A percentile compares a stretch with the other conserved stretches of the same genome.
Conservation (phyloP, 2,888 invertebrate genomes). For the Eudasyphora cyanicolor region DNA sequence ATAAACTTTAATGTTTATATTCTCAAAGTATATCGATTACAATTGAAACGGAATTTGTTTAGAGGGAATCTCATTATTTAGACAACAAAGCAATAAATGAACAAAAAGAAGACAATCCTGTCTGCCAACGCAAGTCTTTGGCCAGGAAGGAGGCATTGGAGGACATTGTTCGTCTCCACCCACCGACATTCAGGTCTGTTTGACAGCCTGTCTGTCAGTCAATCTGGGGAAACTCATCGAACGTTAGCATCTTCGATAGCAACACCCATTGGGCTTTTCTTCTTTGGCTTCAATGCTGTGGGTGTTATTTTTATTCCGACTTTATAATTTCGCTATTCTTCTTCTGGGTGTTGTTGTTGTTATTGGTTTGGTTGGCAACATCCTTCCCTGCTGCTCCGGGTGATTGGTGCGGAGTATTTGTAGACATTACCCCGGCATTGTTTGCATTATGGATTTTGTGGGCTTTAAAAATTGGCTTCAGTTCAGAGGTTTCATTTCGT, state of each 20-base stretch:
- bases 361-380: not conserved
- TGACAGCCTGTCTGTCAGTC: slow-evolving; percentile 24
- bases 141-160: not conserved
- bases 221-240: not conserved
- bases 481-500: slow-evolving; percentile 43
- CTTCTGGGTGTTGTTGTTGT: too few species aligned
- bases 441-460: slow-evolving; percentile 78
- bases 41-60: slow-evolving; percentile 52
- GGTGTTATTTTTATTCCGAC: slow-evolving; percentile 12
- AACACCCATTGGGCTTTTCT: too few species aligned
- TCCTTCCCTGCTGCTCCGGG: not conserved
- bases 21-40: slow-evolving; percentile 54
- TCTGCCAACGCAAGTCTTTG: not conserved
- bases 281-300: not conserved
- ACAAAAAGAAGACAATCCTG: not conserved
- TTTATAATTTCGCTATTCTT: not conserved
- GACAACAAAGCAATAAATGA: not conserved
- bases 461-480: slow-evolving; percentile 78
- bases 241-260: not conserved
- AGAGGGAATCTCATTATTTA: not conserved
- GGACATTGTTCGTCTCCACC: not conserved
- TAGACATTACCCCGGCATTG: slow-evolving; percentile 67
- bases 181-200: not conserved
- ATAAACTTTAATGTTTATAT: not conserved
- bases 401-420: slow-evolving; percentile 38